A percentile compares a stretch with the other conserved stretches of the same genome.
Evolutionary conservation across 2,888 invertebrate species (phyloP).

Genomic region (Agrotis ipsilon): DNA sequence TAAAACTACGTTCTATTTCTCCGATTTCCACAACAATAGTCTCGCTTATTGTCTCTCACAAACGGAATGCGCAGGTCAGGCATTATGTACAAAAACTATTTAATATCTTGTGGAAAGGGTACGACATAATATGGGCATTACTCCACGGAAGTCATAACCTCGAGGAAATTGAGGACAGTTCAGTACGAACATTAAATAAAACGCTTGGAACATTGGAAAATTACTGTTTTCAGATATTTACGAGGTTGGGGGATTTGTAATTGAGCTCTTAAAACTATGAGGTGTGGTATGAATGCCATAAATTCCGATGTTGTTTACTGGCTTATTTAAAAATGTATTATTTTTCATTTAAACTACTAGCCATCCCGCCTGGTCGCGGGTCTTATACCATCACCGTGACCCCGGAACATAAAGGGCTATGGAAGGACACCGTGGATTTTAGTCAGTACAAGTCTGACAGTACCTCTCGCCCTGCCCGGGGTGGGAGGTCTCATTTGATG

Average conservation of each 20-base stretch:
- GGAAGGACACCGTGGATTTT: too few relatives aligned
- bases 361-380: too few relatives aligned
- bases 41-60: background rate
- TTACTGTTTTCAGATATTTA: constrained; percentile 24
- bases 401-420: too few relatives aligned
- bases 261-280: background rate
- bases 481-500: too few relatives aligned
- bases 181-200: constrained; percentile 19
- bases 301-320: background rate
- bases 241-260: background rate
- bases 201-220: constrained; percentile 27
- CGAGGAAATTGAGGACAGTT: constrained; percentile 51
- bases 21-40: background rate
- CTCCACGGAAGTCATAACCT: constrained; percentile 43
- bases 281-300: background rate
- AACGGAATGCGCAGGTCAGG: constrained; percentile 1
- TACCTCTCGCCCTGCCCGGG: too few relatives aligned
- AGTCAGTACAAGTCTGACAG: too few relatives aligned
- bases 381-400: too few relatives aligned
- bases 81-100: constrained; percentile 28
- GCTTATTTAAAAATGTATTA: background rate
- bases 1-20: background rate
- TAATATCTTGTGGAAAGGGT: constrained; percentile 41
- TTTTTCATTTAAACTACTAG: background rate
- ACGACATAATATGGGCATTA: constrained; percentile 23